Evolutionary conservation across 2,888 invertebrate genomes (phyloP).

Genomic region (Orthosia incerta): DNA sequence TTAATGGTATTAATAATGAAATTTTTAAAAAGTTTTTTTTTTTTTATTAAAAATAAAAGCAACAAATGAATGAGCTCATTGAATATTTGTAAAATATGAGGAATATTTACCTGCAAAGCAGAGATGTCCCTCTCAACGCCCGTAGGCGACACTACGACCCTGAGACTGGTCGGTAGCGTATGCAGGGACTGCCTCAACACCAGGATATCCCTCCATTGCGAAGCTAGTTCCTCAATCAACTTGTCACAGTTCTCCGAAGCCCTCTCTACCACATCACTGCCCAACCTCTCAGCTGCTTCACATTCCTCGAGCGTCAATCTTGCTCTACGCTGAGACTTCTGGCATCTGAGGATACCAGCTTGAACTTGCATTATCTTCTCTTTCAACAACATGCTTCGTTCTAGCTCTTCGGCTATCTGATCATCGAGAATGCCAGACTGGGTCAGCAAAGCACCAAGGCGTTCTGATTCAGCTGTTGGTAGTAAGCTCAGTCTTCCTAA

Average conservation of each 20-base stretch:
- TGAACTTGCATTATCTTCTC: constrained; percentile 94
- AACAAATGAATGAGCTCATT: too few relatives aligned
- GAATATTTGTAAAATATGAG: neutral
- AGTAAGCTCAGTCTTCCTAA: constrained; percentile 94
- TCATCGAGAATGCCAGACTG: constrained; percentile 93
- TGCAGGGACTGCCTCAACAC: constrained; percentile 94
- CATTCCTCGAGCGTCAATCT: constrained; percentile 93
- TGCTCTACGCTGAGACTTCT: constrained; percentile 93
- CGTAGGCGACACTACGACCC: constrained; percentile 94
- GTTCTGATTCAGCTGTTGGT: constrained; percentile 94
- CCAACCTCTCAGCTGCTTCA: constrained; percentile 93
- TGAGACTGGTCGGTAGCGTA: constrained; percentile 94
- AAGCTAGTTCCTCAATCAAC: constrained; percentile 93
- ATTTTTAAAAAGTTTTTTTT: too few relatives aligned
- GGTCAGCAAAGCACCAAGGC: constrained; percentile 93
- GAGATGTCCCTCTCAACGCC: constrained; percentile 95
- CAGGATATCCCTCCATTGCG: constrained; percentile 95
- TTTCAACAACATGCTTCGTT: constrained; percentile 93
- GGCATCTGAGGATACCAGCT: constrained; percentile 93
- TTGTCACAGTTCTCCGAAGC: constrained; percentile 94
- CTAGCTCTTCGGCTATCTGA: constrained; percentile 94
- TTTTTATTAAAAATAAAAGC: too few relatives aligned
- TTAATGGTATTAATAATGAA: too few relatives aligned
- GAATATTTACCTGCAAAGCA: constrained; percentile 82
- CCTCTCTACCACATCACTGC: constrained; percentile 94